These are phyloP conservation scores for Myripristis murdjan DNA, from an alignment of 2,797 vertebrate genomes.

Conservation along the genomic window DNA sequence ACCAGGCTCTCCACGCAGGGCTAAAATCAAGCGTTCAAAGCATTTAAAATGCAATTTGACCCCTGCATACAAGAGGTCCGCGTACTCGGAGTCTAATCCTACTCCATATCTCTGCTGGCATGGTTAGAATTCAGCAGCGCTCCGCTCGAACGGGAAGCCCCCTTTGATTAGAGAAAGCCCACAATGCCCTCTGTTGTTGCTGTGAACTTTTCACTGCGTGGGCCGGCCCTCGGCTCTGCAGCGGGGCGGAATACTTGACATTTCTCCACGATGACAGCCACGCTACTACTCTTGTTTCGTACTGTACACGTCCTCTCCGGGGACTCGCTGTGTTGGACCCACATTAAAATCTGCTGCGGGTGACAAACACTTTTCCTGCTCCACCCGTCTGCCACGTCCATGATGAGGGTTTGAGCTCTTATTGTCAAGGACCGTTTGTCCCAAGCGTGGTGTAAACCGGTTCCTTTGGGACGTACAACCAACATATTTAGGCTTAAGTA, in stretches of 20 bases:
- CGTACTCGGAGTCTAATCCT: conserved; percentile 69
- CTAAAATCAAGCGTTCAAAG: conserved; percentile 51
- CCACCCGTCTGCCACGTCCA: conserved; percentile 56
- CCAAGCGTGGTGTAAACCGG: conserved; percentile 46
- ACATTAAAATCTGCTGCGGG: conserved; percentile 66
- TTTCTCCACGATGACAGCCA: conserved; percentile 82
- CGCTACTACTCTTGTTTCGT: conserved; percentile 71
- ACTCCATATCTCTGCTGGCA: conserved; percentile 78
- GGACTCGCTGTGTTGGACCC: too few relatives aligned
- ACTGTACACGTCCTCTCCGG: conserved; percentile 58
- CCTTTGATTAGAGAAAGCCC: conserved; percentile 75
- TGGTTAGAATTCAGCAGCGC: conserved; percentile 79
- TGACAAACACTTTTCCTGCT: conserved; percentile 73
- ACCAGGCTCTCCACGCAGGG: conserved; percentile 49
- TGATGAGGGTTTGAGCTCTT: conserved; percentile 36
- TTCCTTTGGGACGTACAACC: neutral
- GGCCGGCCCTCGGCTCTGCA: conserved; percentile 72
- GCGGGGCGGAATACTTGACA: conserved; percentile 83
- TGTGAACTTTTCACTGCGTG: conserved; percentile 86
- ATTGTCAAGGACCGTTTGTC: conserved; percentile 62
- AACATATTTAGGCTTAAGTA: conserved; percentile 20
- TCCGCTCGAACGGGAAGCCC: conserved; percentile 70
- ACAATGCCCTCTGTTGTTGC: conserved; percentile 84
- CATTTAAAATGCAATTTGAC: conserved; percentile 67
- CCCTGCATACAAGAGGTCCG: conserved; percentile 62